phyloP scores from a whole-genome alignment of 1,140 invertebrate genomes.

The Magallana gigas region DNA sequence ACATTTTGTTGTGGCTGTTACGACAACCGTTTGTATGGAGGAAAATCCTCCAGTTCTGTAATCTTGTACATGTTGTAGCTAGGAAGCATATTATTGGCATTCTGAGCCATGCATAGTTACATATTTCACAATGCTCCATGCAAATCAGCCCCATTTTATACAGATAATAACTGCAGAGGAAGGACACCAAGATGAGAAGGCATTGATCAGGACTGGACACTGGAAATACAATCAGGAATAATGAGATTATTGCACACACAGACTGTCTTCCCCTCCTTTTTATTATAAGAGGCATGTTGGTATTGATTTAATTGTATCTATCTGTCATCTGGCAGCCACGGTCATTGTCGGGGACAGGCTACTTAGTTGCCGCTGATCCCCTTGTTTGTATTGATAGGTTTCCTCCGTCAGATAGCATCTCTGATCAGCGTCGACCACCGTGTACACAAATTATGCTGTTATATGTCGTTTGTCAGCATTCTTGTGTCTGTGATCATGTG shows the following conservation, averaged over 20 bases:
- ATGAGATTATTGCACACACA: neutral
- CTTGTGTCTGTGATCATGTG: too few relatives aligned
- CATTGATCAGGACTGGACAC: constrained; percentile 17
- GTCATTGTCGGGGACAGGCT: constrained; percentile 1
- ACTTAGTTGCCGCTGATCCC: neutral
- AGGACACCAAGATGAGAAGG: neutral
- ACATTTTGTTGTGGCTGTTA: too few relatives aligned
- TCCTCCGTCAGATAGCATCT: neutral
- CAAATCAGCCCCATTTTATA: neutral
- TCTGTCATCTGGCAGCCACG: neutral
- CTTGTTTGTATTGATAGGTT: constrained; percentile 21
- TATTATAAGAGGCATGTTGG: constrained; percentile 5
- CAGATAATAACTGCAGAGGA: neutral
- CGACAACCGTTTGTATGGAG: too few relatives aligned
- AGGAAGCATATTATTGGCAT: too few relatives aligned
- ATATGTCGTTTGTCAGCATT: neutral
- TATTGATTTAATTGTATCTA: constrained; percentile 34
- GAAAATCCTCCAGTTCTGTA: too few relatives aligned
- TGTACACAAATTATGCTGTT: neutral
- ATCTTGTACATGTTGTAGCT: too few relatives aligned
- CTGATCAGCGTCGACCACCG: neutral
- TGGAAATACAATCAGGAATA: constrained; percentile 21
- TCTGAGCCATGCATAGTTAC: too few relatives aligned
- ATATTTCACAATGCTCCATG: neutral
- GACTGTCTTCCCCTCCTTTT: neutral